A percentile compares a stretch with the other conserved stretches of the same genome.
These are phyloP conservation scores for Stegodyphus dumicola DNA, from an alignment of 1,140 invertebrate species.

Conservation along the genomic window DNA sequence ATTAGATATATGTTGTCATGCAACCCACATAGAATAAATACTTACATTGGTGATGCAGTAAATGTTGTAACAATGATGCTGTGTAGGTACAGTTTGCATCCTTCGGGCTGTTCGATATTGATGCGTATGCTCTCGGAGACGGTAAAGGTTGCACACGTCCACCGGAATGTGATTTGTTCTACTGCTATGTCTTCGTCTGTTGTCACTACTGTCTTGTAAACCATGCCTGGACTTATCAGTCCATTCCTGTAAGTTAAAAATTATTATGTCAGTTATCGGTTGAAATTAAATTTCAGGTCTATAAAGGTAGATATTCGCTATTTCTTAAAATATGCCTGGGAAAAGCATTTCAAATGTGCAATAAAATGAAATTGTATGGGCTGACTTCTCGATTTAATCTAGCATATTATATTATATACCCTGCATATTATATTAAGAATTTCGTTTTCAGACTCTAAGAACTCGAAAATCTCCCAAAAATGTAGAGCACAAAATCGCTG, in stretches of 20 bases:
- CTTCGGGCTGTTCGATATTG: background rate
- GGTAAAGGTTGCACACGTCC: conserved; percentile 11
- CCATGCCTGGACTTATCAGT: conserved; percentile 5
- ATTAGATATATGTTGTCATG: too few relatives aligned
- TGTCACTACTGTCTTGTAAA: conserved; percentile 27
- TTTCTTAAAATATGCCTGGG: background rate
- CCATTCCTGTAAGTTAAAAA: conserved; percentile 23
- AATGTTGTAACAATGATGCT: conserved; percentile 34
- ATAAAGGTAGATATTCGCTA: background rate
- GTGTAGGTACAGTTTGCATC: background rate
- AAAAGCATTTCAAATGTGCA: too few relatives aligned
- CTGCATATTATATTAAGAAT: too few relatives aligned
- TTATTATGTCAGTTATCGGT: background rate
- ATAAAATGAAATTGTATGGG: too few relatives aligned
- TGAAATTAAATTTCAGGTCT: too few relatives aligned
- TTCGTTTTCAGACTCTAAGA: too few relatives aligned
- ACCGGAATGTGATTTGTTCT: background rate
- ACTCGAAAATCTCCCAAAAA: too few relatives aligned
- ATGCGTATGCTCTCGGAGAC: conserved; percentile 10
- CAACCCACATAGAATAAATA: background rate
- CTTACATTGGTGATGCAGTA: conserved; percentile 20
- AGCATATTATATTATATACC: too few relatives aligned
- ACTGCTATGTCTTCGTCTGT: conserved; percentile 35
- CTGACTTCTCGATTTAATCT: too few relatives aligned
- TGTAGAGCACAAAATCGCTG: too few relatives aligned